Conservation (phyloP, 2,888 invertebrate species). For the Opisthograptis luteolata region DNA sequence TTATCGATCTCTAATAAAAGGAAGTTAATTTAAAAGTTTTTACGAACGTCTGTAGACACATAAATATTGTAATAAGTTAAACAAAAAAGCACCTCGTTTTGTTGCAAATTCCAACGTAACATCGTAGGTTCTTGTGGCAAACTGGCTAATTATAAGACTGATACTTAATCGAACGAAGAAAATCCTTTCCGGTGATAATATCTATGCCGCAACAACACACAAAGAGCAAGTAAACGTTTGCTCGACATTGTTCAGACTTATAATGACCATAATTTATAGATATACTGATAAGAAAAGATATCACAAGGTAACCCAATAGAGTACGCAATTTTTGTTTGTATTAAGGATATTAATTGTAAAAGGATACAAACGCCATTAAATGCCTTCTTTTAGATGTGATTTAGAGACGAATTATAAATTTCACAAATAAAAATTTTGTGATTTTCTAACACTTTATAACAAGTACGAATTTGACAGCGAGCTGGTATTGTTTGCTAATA, state of each 20-base stretch:
- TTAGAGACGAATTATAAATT: neutral
- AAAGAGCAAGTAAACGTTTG: slow-evolving; percentile 60
- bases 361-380: slow-evolving; percentile 5
- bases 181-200: slow-evolving; percentile 28
- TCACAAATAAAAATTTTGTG: too few relatives aligned
- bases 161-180: slow-evolving; percentile 6
- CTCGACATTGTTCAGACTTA: slow-evolving; percentile 59
- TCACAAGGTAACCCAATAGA: slow-evolving; percentile 67
- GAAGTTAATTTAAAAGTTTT: slow-evolving; percentile 1
- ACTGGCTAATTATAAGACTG: slow-evolving; percentile 18
- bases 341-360: slow-evolving; percentile 14
- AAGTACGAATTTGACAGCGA: neutral
- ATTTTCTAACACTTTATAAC: neutral
- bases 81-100: slow-evolving; percentile 53
- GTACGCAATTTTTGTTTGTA: slow-evolving; percentile 43
- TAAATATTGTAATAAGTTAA: slow-evolving; percentile 2
- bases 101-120: slow-evolving; percentile 65
- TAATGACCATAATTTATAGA: slow-evolving; percentile 73
- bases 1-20: slow-evolving; percentile 2
- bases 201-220: slow-evolving; percentile 34
- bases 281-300: slow-evolving; percentile 75
- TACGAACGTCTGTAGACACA: neutral
- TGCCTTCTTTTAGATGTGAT: too few relatives aligned
- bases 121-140: slow-evolving; percentile 41
- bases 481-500: neutral